Evolutionary conservation across 2,113 vertebrate species (phyloP), one percentile per base, ranked within the genome.

Genomic region (Menidia beryllina): DNA sequence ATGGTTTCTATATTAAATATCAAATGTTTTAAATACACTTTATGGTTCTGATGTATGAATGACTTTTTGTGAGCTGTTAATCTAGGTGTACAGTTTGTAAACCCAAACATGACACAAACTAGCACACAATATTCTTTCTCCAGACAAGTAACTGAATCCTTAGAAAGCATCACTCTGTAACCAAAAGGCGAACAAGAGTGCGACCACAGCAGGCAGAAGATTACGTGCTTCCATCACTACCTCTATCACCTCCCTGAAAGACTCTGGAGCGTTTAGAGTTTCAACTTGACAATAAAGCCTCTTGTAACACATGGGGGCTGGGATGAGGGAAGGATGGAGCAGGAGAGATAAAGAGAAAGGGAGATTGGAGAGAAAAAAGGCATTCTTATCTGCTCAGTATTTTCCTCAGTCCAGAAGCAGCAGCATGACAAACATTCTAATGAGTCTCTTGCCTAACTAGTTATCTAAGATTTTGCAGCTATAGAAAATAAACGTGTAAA

Each of bases 221-320:
- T 79, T 84, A 82, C 43, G 55, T 41, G 43, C 75, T 41, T 38
- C 60, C 39, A 27, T 30, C 85, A 79, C 55, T 84, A 70, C 69
- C 69, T 74, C 66, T 53, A 69, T 72, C 47, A 1, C 49, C 75
- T 69, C 61, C 59, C 47, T 59, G 53, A 68, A 86, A 70, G 57
- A 79, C 66, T 84, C 59, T 20, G 69, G 62, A 75, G 74, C 63
- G 54, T 78, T 62, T 56, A 26, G 61, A 71, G 69, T 69, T 71
- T 74, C 79, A 56, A 76, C 62, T 77, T 63, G 36, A 86, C 58
- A 79, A 71, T 65, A 68, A 79, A 85, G 77, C 56, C 67, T 60
- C 0, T 62, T 41, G 68, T 69, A 68, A 50, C 69, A 69, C 38
- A 27, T 65, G 65, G 45, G 21, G 63, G 48, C 61, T 36, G 47